Evolutionary conservation across 2,888 invertebrate species (phyloP).

Genomic region (Choreutis nemorana): DNA sequence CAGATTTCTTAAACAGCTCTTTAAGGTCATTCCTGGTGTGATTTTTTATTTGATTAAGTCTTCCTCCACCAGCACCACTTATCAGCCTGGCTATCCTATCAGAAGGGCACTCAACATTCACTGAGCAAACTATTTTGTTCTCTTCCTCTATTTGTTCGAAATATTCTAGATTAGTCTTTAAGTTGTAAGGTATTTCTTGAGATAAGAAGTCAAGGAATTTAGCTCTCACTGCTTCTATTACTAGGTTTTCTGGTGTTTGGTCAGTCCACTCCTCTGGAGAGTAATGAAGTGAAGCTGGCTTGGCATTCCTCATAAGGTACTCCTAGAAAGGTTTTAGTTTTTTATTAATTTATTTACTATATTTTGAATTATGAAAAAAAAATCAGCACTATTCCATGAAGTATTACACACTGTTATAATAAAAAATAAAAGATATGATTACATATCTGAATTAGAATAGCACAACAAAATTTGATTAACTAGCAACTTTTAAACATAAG

Average conservation of each 20-base stretch:
- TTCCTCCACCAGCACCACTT: constrained; percentile 72
- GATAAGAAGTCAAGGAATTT: constrained; percentile 84
- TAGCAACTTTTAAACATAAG: too few relatives aligned
- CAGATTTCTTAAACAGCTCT: constrained; percentile 70
- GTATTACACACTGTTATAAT: too few relatives aligned
- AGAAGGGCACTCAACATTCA: constrained; percentile 70
- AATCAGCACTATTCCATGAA: too few relatives aligned
- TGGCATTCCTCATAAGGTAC: constrained; percentile 74
- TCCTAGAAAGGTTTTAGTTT: too few relatives aligned
- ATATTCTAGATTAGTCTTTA: constrained; percentile 73
- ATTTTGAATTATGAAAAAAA: too few relatives aligned
- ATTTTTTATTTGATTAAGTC: constrained; percentile 75
- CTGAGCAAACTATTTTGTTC: constrained; percentile 51
- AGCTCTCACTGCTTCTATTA: constrained; percentile 79
- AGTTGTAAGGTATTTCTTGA: constrained; percentile 85
- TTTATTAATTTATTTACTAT: too few relatives aligned
- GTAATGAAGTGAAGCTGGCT: constrained; percentile 73
- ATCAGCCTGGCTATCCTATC: constrained; percentile 70
- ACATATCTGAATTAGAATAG: too few relatives aligned
- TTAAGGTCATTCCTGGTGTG: constrained; percentile 70
- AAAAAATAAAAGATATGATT: too few relatives aligned
- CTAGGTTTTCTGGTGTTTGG: constrained; percentile 73
- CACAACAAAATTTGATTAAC: too few relatives aligned
- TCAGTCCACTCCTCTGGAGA: constrained; percentile 75
- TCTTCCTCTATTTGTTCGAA: constrained; percentile 66